These are phyloP conservation scores for Neomorphus geoffroyi DNA, from an alignment of 2,797 vertebrate species.

Conservation along the genomic window DNA sequence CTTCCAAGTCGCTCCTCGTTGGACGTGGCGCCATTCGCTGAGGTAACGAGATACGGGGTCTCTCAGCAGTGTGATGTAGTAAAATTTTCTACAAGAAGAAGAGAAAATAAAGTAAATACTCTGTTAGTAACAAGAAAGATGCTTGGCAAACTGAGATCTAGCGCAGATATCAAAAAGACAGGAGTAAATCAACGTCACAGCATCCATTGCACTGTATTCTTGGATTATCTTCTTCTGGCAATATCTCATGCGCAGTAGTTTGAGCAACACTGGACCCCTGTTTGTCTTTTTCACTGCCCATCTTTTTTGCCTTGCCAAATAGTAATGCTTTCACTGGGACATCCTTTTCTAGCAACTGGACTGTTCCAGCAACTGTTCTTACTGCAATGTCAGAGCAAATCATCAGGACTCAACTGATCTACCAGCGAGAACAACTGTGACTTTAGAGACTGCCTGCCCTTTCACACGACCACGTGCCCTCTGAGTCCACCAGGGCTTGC, in stretches of 20 bases:
- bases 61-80: slow-evolving; percentile 95
- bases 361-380: not conserved
- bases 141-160: not conserved
- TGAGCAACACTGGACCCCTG: not conserved
- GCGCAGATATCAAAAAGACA: not conserved
- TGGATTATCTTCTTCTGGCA: not conserved
- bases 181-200: not conserved
- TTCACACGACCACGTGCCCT: not conserved
- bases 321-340: not conserved
- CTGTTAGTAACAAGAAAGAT: not conserved
- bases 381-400: not conserved
- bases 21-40: slow-evolving; percentile 97
- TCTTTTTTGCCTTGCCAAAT: not conserved
- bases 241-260: not conserved
- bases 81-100: slow-evolving; percentile 88
- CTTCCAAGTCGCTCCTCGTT: slow-evolving; percentile 97
- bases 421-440: not conserved
- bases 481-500: not conserved
- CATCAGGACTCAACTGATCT: not conserved
- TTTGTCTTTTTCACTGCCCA: not conserved
- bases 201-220: not conserved
- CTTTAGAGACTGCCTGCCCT: not conserved
- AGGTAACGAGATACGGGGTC: slow-evolving; percentile 98
- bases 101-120: slow-evolving; percentile 17
- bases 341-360: not conserved